Evolutionary conservation across 2,888 invertebrate species (phyloP).

Genomic region (Drosophila kanekoi): DNA sequence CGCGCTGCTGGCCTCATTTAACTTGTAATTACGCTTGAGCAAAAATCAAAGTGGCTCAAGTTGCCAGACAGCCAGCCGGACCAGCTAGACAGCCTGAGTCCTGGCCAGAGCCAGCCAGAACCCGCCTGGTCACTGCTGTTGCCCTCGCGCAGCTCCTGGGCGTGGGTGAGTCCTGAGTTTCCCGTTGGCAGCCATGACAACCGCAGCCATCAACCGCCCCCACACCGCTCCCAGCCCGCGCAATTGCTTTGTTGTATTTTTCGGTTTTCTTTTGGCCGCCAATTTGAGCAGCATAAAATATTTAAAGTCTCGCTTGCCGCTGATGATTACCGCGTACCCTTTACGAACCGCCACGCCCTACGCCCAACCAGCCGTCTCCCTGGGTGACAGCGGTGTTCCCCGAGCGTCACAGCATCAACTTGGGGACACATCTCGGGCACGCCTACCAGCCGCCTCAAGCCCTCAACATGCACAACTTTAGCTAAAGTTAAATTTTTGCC

Average conservation of each 20-base stretch:
- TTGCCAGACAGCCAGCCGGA: conserved; percentile 58
- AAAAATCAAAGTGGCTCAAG: conserved; percentile 81
- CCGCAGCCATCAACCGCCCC: conserved; percentile 20
- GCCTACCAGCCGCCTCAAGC: neutral
- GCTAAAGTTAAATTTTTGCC: conserved; percentile 56
- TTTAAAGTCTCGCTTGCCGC: conserved; percentile 78
- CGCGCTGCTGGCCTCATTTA: conserved; percentile 81
- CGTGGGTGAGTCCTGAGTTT: conserved; percentile 5
- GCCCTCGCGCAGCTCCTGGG: conserved; percentile 1
- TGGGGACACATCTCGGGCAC: conserved; percentile 57
- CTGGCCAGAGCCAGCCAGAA: neutral
- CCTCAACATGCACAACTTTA: conserved; percentile 40
- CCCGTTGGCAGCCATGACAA: conserved; percentile 46
- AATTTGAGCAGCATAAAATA: conserved; percentile 77
- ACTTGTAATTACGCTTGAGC: conserved; percentile 82
- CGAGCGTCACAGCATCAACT: conserved; percentile 42
- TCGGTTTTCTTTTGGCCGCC: conserved; percentile 59
- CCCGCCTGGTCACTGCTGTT: conserved; percentile 36
- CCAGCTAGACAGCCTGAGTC: conserved; percentile 17
- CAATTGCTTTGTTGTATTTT: conserved; percentile 21
- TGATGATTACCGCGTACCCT: conserved; percentile 70
- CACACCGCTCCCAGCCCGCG: conserved; percentile 2
- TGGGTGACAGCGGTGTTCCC: conserved; percentile 43
- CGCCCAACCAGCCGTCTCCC: conserved; percentile 3
- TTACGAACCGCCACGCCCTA: conserved; percentile 15